phyloP scores from a whole-genome alignment of 2,113 vertebrate species.

The Gracilinanus agilis region DNA sequence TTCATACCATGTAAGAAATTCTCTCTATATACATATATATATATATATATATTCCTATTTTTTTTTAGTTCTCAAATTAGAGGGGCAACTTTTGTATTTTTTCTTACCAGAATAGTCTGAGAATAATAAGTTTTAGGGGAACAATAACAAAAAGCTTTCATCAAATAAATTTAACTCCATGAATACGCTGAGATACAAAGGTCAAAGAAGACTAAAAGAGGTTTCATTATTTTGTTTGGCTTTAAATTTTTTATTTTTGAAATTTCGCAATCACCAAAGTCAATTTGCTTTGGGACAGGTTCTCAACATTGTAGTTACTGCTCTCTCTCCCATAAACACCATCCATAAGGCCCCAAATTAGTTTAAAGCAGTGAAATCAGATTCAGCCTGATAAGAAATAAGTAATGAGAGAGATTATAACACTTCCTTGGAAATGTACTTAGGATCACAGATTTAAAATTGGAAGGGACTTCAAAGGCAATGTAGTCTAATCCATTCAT shows the following conservation, averaged over 20 bases:
- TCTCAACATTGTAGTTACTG: conserved; percentile 2
- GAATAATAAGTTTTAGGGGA: conserved; percentile 35
- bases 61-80: conserved; percentile 5
- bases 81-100: conserved; percentile 32
- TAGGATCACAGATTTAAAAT: not conserved
- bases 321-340: not conserved
- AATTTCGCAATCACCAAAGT: not conserved
- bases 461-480: not conserved
- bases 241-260: conserved; percentile 29
- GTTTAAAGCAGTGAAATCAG: not conserved
- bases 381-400: not conserved
- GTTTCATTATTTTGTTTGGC: not conserved
- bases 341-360: not conserved
- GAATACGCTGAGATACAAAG: conserved; percentile 28
- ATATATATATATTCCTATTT: not conserved
- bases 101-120: conserved; percentile 34
- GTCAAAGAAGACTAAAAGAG: not conserved
- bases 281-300: conserved; percentile 10
- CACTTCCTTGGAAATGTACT: not conserved
- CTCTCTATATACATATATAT: too few species aligned
- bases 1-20: not conserved
- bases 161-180: conserved; percentile 26
- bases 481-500: not conserved
- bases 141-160: not conserved
- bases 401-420: not conserved